Evolutionary conservation across 2,113 vertebrate genomes (phyloP), one percentile per base, ranked within the genome.

Genomic region (Albula goreensis): DNA sequence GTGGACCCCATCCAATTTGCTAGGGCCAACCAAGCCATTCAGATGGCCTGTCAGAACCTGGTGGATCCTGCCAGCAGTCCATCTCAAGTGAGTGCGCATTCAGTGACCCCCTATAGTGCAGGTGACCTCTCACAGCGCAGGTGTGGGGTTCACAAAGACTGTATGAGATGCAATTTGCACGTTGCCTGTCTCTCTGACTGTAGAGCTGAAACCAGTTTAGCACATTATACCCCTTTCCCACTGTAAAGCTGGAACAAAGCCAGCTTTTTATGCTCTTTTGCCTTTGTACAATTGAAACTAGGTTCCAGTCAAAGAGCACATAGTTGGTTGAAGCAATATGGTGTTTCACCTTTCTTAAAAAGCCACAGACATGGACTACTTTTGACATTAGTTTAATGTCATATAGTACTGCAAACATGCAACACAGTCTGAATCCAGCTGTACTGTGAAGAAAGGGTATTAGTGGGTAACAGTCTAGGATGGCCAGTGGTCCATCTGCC

Each of bases 1-100:
- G 99, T 99, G 81, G 99, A 99, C 90, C 99, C 98, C 4, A 99
- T 99, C 92, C 99, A 99, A 77, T 99, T 99, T 93, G 97, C 98
- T 83, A 95, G 96, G 87, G 98, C 99, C 85, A 98, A 99, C 90
- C 98, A 99, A 88, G 99, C 99, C 0, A 99, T 99, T 93, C 99
- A 99, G 92, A 99, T 98, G 97, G 99, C 99, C 0, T 99, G 99
- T 89, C 98, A 99, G 94, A 99, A 98, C 87, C 91, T 99, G 89
- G 98, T 99, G 53, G 99, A 99, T 86, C 98, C 98, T 1, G 95
- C 96, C 0, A 99, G 98, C 90, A 99, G 98, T 89, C 98, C 98
- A 0, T 99, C 99, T 0, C 99, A 99, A 97, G 99, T 99, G 92
- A 96, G 1, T 70, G 7, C 0, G 2, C 57, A 56, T 52, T 15